A percentile compares a stretch with the other conserved stretches of the same genome.
These are phyloP conservation scores for Zaprionus obscuricornis DNA, from an alignment of 2,888 invertebrate species.

Conservation along the genomic window DNA sequence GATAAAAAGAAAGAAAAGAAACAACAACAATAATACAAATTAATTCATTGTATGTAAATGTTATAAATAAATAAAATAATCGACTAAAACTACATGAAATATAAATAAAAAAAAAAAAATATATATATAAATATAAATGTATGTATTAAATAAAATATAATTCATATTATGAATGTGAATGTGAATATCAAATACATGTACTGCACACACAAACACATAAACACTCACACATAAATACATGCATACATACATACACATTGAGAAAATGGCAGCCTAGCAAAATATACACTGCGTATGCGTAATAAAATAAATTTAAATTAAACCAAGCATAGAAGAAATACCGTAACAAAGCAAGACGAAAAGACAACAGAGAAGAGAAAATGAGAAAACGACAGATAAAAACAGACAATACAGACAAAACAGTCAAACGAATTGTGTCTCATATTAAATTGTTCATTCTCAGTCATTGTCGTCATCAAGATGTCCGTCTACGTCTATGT, in stretches of 20 bases:
- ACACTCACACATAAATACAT: slow-evolving; percentile 27
- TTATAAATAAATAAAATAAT: slow-evolving; percentile 72
- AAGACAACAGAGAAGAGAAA: not conserved
- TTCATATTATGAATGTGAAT: slow-evolving; percentile 51
- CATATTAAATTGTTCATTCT: no score
- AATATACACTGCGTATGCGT: slow-evolving; percentile 73
- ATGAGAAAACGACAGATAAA: no score
- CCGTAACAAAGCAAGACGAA: not conserved
- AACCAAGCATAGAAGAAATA: slow-evolving; percentile 34
- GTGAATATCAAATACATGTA: slow-evolving; percentile 67
- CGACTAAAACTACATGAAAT: slow-evolving; percentile 45
- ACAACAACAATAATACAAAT: slow-evolving; percentile 55
- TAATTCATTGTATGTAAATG: slow-evolving; percentile 71
- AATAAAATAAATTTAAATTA: slow-evolving; percentile 55
- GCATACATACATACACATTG: not conserved
- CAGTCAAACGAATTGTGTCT: not conserved
- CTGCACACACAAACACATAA: no score
- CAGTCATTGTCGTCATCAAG: not conserved
- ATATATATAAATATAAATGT: slow-evolving; percentile 56
- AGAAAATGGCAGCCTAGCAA: slow-evolving; percentile 57
- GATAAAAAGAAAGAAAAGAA: slow-evolving; percentile 27
- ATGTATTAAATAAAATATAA: slow-evolving; percentile 39
- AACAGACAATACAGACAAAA: no score
- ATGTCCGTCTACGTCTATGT: no score
- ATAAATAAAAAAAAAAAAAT: slow-evolving; percentile 31